phyloP scores from a whole-genome alignment of 2,113 vertebrate species.

The Neotragus pygmaeus region DNA sequence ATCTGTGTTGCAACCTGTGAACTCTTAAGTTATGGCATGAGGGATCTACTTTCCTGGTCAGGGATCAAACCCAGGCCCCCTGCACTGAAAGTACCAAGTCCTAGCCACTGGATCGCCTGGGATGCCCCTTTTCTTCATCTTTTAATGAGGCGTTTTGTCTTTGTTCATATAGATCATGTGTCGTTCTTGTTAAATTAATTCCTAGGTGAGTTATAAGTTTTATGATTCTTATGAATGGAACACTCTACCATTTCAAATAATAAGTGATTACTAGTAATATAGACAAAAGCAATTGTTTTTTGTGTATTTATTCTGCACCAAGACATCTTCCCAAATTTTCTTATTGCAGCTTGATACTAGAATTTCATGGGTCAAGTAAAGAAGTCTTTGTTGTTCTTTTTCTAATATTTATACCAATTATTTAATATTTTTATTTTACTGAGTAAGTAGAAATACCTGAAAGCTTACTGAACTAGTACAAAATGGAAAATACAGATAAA shows the following conservation, averaged over 20 bases:
- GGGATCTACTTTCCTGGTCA: background rate
- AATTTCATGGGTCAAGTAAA: background rate
- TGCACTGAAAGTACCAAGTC: background rate
- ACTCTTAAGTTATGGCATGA: background rate
- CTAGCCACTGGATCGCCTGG: background rate
- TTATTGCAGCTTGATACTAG: background rate
- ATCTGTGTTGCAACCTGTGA: background rate
- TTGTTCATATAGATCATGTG: background rate
- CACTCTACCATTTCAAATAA: background rate
- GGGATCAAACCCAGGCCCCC: background rate
- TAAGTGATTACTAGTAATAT: background rate
- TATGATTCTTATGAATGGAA: background rate
- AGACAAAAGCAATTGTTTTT: background rate
- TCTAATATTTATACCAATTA: background rate
- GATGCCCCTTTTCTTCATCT: background rate
- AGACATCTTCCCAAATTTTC: background rate
- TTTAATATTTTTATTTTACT: background rate
- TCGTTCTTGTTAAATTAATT: background rate
- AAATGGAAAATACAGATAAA: background rate
- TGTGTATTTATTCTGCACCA: background rate
- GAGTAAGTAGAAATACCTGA: background rate
- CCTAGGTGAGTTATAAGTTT: background rate
- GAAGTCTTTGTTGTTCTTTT: background rate
- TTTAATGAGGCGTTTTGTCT: background rate
- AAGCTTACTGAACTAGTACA: background rate